phyloP scores from a whole-genome alignment of 2,888 invertebrate genomes.

The Lithophane leautieri region DNA sequence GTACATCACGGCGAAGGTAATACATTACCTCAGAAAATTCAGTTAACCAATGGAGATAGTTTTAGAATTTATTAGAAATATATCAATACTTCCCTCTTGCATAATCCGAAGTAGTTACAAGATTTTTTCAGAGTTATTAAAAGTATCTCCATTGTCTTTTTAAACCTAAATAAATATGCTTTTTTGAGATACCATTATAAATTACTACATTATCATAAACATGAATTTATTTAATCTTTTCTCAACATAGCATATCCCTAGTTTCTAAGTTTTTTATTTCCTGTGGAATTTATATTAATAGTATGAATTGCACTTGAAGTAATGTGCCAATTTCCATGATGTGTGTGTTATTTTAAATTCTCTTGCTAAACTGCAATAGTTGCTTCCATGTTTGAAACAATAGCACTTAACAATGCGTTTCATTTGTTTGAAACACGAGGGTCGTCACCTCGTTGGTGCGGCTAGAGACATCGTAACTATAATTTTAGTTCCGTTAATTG shows the following conservation, averaged over 20 bases:
- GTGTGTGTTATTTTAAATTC: constrained; percentile 73
- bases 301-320: constrained; percentile 81
- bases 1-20: constrained; percentile 89
- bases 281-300: constrained; percentile 80
- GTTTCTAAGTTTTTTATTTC: constrained; percentile 76
- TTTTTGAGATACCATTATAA: constrained; percentile 74
- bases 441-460: constrained; percentile 49
- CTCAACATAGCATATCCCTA: constrained; percentile 81
- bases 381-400: constrained; percentile 37
- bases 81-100: background rate
- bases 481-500: constrained; percentile 44
- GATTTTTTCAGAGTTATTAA: constrained; percentile 50
- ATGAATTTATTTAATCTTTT: constrained; percentile 47
- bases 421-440: constrained; percentile 29
- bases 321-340: constrained; percentile 58
- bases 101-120: constrained; percentile 3
- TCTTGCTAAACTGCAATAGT: constrained; percentile 78
- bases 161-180: constrained; percentile 75
- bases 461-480: constrained; percentile 48
- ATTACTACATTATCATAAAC: constrained; percentile 8
- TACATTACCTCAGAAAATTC: constrained; percentile 87
- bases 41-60: constrained; percentile 81
- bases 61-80: constrained; percentile 36
- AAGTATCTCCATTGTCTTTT: constrained; percentile 82
- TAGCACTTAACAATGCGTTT: constrained; percentile 20